These are phyloP conservation scores for Ichneumon xanthorius DNA, from an alignment of 2,888 invertebrate species.

Conservation along the genomic window DNA sequence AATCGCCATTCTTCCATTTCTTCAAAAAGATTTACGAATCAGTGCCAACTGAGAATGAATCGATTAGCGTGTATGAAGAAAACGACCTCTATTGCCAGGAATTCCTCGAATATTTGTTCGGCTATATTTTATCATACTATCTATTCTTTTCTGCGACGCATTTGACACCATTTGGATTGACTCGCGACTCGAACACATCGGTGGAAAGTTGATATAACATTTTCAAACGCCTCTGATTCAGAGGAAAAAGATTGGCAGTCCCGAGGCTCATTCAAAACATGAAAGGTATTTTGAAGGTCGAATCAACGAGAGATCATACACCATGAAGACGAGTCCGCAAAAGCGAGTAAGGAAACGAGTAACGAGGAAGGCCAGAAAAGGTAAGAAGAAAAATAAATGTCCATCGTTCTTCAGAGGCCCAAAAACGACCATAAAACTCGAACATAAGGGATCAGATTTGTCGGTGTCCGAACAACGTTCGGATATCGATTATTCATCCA, in stretches of 20 bases:
- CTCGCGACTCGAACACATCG: neutral
- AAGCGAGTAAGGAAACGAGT: neutral
- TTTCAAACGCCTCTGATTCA: neutral
- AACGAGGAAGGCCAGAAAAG: neutral
- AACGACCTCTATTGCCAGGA: neutral
- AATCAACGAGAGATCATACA: neutral
- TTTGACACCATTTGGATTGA: neutral
- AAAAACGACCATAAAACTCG: neutral
- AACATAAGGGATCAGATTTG: neutral
- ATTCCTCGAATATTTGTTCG: neutral
- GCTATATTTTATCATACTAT: neutral
- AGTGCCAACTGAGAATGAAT: neutral
- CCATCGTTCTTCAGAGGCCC: neutral
- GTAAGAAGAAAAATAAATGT: neutral
- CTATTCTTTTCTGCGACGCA: neutral
- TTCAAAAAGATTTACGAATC: neutral
- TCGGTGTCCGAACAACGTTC: neutral
- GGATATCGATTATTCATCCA: no score
- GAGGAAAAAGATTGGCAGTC: neutral
- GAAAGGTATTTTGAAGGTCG: neutral
- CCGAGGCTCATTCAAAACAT: slow-evolving; percentile 6
- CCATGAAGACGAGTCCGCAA: neutral
- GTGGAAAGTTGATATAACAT: slow-evolving; percentile 3
- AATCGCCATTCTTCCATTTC: slow-evolving; percentile 1
- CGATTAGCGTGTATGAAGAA: neutral